Conservation (phyloP, 1,140 invertebrate species). For the Drosophila sp. region DNA sequence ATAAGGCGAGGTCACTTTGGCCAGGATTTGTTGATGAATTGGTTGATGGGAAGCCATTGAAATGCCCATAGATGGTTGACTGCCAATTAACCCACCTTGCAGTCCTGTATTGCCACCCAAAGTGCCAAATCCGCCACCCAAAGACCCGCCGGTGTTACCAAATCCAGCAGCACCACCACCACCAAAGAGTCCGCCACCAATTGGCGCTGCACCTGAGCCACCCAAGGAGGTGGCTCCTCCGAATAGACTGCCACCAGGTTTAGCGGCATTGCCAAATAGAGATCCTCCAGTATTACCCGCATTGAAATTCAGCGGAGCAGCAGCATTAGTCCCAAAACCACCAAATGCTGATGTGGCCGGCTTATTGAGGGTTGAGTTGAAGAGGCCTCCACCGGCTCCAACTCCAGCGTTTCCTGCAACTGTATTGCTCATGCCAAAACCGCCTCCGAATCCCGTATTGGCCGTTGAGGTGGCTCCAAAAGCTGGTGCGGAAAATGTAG, state of each 20-base stretch:
- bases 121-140: slow-evolving; percentile 53
- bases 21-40: slow-evolving; percentile 88
- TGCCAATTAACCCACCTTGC: slow-evolving; percentile 49
- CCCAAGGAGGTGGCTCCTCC: slow-evolving; percentile 68
- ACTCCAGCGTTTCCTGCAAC: slow-evolving; percentile 80
- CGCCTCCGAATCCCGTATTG: slow-evolving; percentile 66
- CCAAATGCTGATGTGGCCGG: slow-evolving; percentile 83
- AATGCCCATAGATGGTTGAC: slow-evolving; percentile 38
- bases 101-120: slow-evolving; percentile 46
- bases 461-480: slow-evolving; percentile 74
- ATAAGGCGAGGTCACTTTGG: slow-evolving; percentile 89
- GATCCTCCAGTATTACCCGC: slow-evolving; percentile 83
- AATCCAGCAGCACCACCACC: slow-evolving; percentile 78
- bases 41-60: slow-evolving; percentile 67
- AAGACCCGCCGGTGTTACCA: slow-evolving; percentile 29
- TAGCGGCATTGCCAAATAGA: slow-evolving; percentile 66
- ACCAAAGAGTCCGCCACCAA: slow-evolving; percentile 83
- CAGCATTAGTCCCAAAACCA: slow-evolving; percentile 70
- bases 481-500: slow-evolving; percentile 82
- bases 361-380: slow-evolving; percentile 84
- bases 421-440: slow-evolving; percentile 72
- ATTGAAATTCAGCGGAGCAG: slow-evolving; percentile 83
- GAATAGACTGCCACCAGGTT: slow-evolving; percentile 82
- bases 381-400: slow-evolving; percentile 83
- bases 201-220: slow-evolving; percentile 28